Percentiles rank a stretch among this genome's conserved stretches.
These are phyloP conservation scores for Drosophila sp. DNA, from an alignment of 1,140 invertebrate genomes.

Conservation along the genomic window DNA sequence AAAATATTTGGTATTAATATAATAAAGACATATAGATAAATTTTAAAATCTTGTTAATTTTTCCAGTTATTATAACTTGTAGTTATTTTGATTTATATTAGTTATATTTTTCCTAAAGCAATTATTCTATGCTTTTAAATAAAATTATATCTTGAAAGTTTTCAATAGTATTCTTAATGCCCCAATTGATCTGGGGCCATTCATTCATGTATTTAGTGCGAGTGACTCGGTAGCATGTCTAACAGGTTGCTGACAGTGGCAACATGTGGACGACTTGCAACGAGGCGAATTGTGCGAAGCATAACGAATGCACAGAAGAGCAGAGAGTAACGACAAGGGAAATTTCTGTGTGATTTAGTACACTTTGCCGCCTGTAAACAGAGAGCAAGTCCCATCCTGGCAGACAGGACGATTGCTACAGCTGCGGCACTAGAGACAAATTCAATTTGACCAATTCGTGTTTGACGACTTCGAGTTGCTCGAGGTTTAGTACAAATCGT, in stretches of 20 bases:
- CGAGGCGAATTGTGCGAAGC: conserved; percentile 4
- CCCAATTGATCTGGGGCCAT: neutral
- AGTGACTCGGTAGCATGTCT: conserved; percentile 32
- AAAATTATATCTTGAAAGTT: too few relatives aligned
- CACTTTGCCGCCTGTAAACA: conserved; percentile 76
- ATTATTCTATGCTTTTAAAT: too few relatives aligned
- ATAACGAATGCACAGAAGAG: conserved; percentile 26
- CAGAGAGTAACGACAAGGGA: conserved; percentile 6
- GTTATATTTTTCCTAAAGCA: too few relatives aligned
- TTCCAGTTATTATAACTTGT: too few relatives aligned
- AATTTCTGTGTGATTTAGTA: conserved; percentile 54
- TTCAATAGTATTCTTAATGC: neutral
- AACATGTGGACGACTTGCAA: conserved; percentile 53
- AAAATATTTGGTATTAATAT: neutral
- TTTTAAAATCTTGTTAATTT: too few relatives aligned
- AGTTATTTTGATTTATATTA: too few relatives aligned
- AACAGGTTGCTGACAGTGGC: conserved; percentile 65
- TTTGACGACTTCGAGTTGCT: conserved; percentile 32
- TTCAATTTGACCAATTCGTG: conserved; percentile 63
- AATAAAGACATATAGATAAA: too few relatives aligned
- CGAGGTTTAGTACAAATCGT: conserved; percentile 78
- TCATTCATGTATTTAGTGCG: conserved; percentile 29
- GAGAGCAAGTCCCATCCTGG: conserved; percentile 58
- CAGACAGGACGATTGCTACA: conserved; percentile 1
- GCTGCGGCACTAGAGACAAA: conserved; percentile 41